Conservation (phyloP, 64 coral and sea anemone species). For the Porites lutea region DNA sequence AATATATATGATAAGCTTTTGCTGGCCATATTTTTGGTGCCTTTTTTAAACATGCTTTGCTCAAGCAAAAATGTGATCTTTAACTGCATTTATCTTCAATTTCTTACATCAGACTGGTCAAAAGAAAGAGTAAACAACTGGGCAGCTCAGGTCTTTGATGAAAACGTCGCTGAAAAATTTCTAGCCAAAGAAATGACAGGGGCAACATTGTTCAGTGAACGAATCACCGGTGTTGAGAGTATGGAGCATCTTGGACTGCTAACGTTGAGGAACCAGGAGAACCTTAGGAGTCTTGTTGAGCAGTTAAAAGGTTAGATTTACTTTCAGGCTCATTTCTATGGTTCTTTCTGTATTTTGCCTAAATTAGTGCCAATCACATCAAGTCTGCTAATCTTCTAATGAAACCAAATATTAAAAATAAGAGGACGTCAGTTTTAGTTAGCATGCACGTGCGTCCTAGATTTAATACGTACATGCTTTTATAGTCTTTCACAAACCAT, state of each 20-base stretch:
- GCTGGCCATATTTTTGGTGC: conserved; percentile 9
- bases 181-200: conserved; percentile 69
- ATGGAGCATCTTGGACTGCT: conserved; percentile 63
- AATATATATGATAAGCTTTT: conserved; percentile 13
- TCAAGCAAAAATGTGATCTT: conserved; percentile 14
- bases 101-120: conserved; percentile 57
- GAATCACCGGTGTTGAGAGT: conserved; percentile 38
- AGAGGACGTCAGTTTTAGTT: conserved; percentile 9
- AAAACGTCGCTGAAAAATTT: conserved; percentile 69
- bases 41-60: neutral
- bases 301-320: conserved; percentile 41
- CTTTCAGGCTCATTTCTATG: neutral
- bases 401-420: neutral
- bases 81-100: conserved; percentile 8
- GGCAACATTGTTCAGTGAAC: conserved; percentile 44
- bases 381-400: neutral
- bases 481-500: conserved; percentile 23
- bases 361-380: neutral
- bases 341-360: neutral
- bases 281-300: conserved; percentile 52
- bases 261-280: conserved; percentile 61
- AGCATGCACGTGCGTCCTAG: neutral
- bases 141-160: conserved; percentile 50
- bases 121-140: conserved; percentile 59
- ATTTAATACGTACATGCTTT: neutral